Base-by-base conservation (phyloP, 2,888 invertebrate species). In the Candidula unifasciata region DNA sequence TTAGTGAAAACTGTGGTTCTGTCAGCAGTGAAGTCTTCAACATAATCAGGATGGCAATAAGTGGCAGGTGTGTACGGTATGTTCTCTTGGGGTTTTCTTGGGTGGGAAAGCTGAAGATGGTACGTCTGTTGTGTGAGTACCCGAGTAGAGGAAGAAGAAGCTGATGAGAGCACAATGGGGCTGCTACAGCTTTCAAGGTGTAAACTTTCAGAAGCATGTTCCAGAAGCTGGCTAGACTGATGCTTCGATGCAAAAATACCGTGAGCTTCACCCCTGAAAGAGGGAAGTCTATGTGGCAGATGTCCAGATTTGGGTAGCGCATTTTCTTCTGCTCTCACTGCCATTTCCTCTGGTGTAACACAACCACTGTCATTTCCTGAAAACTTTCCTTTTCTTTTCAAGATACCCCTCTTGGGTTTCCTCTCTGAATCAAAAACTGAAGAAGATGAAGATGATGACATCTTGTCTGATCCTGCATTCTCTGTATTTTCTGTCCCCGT, bases 361-460 rank as follows among this genome's bases (percentile, higher is more conserved):
- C 91, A 91, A 2, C 91, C 91, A 86, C 90, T 91, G 86, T 92
- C 91, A 18, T 90, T 90, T 24, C 91, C 89, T 77, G 89, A 90
- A 69, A 90, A 91, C 85, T 90, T 91, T 24, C 90, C 91, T 77
- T 88, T 89, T 37, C 89, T 83, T 83, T 93, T 93, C 37, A 93
- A 88, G 80, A 93, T 93, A 68, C 93, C 88, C 10, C 92, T 87
- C 30, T 88, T 89, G 64, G 93, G 93, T 84, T 91, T 92, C 82
- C 87, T 89, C 66, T 88, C 89, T 21, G 91, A 90, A 87, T 92
- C 91, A 87, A 92, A 91, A 30, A 90, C 88, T 74, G 87, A 82
- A 33, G 54, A n/a, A 60, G 74, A 27, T 33, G 89, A 88, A 71
- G 87, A 82, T 33, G 54, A n/a, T 60, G 74, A 27, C 21, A 66